These are phyloP conservation scores for Euclidia mi DNA, from an alignment of 2,888 invertebrate species.

Conservation along the genomic window DNA sequence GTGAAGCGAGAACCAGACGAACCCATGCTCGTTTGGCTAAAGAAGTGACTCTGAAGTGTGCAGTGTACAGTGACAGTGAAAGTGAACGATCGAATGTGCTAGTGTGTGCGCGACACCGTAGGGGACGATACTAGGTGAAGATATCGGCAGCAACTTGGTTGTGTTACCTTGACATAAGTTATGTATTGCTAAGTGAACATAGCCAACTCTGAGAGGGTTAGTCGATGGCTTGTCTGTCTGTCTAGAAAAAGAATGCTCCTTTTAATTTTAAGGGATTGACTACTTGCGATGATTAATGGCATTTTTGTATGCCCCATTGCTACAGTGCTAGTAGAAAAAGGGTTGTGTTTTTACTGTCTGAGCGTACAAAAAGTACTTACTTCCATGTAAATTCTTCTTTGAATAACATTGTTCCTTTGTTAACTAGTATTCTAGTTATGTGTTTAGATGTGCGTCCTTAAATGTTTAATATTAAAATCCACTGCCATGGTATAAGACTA, in stretches of 20 bases:
- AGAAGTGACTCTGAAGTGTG: slow-evolving; percentile 46
- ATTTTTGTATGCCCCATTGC: too few species aligned
- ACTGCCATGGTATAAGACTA: slow-evolving; percentile 11
- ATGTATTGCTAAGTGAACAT: too few species aligned
- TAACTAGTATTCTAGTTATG: neutral
- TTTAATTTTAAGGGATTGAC: too few species aligned
- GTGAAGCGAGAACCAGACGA: slow-evolving; percentile 59
- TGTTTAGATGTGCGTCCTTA: neutral
- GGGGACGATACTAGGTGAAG: too few species aligned
- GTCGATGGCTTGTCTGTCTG: too few species aligned
- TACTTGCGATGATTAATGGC: too few species aligned
- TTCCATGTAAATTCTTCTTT: neutral
- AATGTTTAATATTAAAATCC: neutral
- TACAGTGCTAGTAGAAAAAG: neutral
- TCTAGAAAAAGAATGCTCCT: too few species aligned
- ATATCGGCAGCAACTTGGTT: too few species aligned
- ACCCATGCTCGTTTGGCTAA: slow-evolving; percentile 49
- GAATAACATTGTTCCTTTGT: neutral
- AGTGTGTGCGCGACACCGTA: neutral
- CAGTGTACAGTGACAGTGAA: slow-evolving; percentile 4
- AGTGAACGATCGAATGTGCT: slow-evolving; percentile 1
- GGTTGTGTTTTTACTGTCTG: neutral
- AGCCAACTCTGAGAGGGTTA: too few species aligned
- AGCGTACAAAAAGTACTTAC: too few species aligned
- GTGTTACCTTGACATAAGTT: too few species aligned